Evolutionary conservation across 2,797 vertebrate genomes (phyloP), one percentile per base, ranked within the genome.

Genomic region (Amniataba percoides): DNA sequence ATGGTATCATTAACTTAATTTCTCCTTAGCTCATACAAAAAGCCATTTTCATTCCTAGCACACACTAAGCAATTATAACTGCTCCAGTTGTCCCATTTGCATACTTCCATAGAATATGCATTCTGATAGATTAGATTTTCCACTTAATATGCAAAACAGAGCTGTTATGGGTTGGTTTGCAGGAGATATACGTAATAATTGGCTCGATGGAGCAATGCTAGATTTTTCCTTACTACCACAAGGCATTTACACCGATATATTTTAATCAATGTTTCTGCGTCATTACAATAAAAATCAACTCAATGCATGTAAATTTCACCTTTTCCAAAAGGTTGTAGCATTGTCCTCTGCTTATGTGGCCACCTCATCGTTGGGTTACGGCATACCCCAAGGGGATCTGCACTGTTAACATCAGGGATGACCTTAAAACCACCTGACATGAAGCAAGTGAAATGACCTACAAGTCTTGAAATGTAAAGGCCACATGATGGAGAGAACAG

Each of bases 1-100:
- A 89, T 90, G 78, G 60, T 87, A 77, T 90, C 85, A 92, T 95
- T 93, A 93, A 83, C 81, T 80, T 90, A 91, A 91, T 90, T 90
- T 90, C 83, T 86, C 87, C 82, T 88, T 71, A 83, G 78, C 87
- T 89, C 79, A 68, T 85, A 82, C 46, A 43, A 76, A 85, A 78
- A 85, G 72, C 74, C 49, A 83, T 92, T 92, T 36, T 82, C 56
- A 88, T 92, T 92, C 81, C 65, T 53, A 61, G 51, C 83, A 87
- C 80, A 88, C 68, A 61, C 75, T 71, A 80, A 88, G 84, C 77
- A 89, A 93, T 89, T 87, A 88, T 78, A 80, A 70, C 74, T 68
- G 81, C 77, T 92, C 70, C 75, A 85, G 57, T 93, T 84, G 71
- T 70, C 13, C 39, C 82, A 90, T 92, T 92, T 89, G 78, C 87